These are phyloP conservation scores for Scalopus aquaticus DNA, from an alignment of 2,113 vertebrate species.

Conservation along the genomic window DNA sequence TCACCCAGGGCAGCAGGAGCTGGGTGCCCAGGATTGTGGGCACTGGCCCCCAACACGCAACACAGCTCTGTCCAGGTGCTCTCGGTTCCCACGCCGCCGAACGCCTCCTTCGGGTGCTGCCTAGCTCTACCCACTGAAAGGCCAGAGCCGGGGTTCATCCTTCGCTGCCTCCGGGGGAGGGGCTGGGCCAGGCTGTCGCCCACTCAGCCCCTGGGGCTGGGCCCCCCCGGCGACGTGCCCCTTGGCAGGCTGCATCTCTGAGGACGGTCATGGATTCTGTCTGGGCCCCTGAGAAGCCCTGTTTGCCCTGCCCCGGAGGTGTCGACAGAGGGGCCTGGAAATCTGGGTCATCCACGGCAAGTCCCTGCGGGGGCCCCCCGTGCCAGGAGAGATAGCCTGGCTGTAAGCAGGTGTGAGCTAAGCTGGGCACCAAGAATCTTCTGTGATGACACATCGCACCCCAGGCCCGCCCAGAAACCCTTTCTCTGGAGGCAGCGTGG, in stretches of 20 bases:
- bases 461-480: slow-evolving; percentile 44
- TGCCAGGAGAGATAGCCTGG: background rate
- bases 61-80: fast-evolving
- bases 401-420: background rate
- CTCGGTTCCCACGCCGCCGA: fast-evolving
- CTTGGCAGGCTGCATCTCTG: background rate
- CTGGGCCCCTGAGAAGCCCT: background rate
- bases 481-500: background rate
- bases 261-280: background rate
- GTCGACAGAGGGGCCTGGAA: slow-evolving; percentile 32
- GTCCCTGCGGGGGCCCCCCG: slow-evolving; percentile 24
- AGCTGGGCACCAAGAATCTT: background rate
- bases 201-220: background rate
- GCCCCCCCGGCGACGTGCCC: background rate
- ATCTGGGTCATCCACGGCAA: slow-evolving; percentile 67
- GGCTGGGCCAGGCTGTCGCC: background rate
- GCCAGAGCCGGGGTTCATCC: fast-evolving
- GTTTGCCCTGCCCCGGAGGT: slow-evolving; percentile 42
- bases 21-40: background rate
- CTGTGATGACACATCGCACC: background rate
- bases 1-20: background rate
- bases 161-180: background rate
- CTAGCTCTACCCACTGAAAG: no score
- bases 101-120: background rate
- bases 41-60: background rate